Base-by-base conservation (phyloP, 2,888 invertebrate genomes). In the Meiosimyza platycephala region DNA sequence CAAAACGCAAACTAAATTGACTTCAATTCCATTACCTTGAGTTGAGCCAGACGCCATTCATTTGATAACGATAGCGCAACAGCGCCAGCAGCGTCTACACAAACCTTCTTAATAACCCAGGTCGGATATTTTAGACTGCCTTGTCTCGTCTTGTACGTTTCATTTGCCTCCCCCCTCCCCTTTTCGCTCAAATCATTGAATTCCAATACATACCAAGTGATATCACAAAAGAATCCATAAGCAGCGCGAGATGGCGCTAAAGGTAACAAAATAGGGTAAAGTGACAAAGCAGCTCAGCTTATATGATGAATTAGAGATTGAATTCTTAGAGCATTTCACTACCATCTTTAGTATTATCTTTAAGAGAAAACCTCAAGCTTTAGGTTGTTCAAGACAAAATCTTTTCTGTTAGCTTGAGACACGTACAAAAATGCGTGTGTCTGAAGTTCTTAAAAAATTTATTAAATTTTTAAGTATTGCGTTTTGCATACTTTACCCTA, bases 11-110 rank as follows among this genome's bases (percentile, higher is more conserved):
- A 63, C 54, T 62, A 70, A 52, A 52, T 63, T 54, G 74, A 65
- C 72, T 72, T 60, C 74, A 59, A 70, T 74, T 72, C 74, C 74
- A 74, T 74, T 74, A 72, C 60, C 55, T 22, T 48, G 57, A 50
- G 66, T 51, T 50, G 50, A 33, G 65, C 68, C 63, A 70, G 70
- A 70, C 70, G 70, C 72, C 74, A 74, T 74, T 74, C 74, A 60
- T 71, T 70, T 55, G 72, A 74, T 65, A 70, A 62, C 68, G 69
- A 71, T 71, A 71, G 64, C 48, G 47, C 57, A 59, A 28, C 65
- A 47, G 64, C 51, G 54, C 33, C 47, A 60, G 47, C 72, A 64
- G 72, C 72, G 69, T 52, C 63, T 33, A 40, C 48, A 52, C 22
- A 40, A 40, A 40, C 40, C 40, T 40, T 40, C 40, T 40, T 40